Base-by-base conservation (phyloP, 2,113 vertebrate species). In the Pica pica region DNA sequence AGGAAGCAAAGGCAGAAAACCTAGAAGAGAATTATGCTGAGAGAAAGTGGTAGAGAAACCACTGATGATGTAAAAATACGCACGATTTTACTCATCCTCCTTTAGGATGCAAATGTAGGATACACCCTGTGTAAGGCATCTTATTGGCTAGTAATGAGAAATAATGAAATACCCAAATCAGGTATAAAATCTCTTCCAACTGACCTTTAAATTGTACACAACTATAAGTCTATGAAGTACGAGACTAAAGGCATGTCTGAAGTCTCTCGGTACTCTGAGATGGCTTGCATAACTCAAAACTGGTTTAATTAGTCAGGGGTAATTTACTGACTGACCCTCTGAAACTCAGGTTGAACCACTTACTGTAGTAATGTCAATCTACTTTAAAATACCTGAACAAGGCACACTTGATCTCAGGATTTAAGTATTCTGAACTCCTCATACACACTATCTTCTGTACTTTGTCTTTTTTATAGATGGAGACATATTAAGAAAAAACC, bases 241-340 rank as follows among this genome's bases (percentile, higher is more conserved):
- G 1, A 88, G 55, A 59, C 57, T 78, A 49, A 73, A 95, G 90
- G 96, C 0, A 9, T 82, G 87, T 53, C 80, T 33, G 44, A 63
- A 91, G 81, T 41, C 47, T 94, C 63, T 67, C 2, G 1, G 26
- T 55, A 59, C n/a, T 89, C 67, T n/a, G 47, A 52, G 60, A 90
- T 41, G 47, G 68, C 82, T 95, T 94, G 88, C 76, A 46, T 90
- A 96, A 96, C 41, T 56, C 79, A 63, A 91, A 93, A 95, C 67
- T 93, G 52, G 85, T 96, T 96, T 92, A 90, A 94, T 95, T 96
- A 94, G 78, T 80, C 83, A 46, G 47, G 28, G 8, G 11, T 75
- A 94, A 93, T 90, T 95, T 92, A 80, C 39, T 59, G 55, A 81
- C 50, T 87, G 93, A 92, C 90, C 82, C 73, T 92, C 64, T 81